A percentile compares a stretch with the other conserved stretches of the same genome.
Conservation (phyloP, 2,113 vertebrate genomes). For the Pteropus alecto region DNA sequence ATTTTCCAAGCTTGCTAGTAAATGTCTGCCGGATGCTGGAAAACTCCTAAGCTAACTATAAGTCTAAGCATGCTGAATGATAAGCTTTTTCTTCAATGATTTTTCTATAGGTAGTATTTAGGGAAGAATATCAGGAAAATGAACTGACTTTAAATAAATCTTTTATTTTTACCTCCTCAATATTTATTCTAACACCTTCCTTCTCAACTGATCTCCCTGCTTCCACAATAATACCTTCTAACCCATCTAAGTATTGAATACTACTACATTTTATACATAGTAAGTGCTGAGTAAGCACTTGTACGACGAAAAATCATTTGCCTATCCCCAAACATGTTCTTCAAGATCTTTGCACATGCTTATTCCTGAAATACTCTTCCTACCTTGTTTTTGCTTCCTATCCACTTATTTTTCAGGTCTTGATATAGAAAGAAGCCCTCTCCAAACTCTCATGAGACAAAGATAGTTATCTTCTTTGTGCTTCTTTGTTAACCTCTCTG, state of each 20-base stretch:
- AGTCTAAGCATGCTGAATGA: background rate
- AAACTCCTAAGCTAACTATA: background rate
- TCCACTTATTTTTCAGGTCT: background rate
- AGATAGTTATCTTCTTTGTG: background rate
- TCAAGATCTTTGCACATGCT: background rate
- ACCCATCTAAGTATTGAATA: background rate
- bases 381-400: background rate
- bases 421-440: background rate
- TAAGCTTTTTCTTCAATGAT: background rate
- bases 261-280: background rate
- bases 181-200: background rate
- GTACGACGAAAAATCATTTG: background rate
- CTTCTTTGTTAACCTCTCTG: background rate
- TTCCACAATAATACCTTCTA: background rate
- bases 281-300: background rate
- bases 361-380: background rate
- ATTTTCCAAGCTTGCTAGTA: background rate
- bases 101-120: background rate
- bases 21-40: background rate
- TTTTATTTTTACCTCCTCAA: background rate
- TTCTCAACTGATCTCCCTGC: background rate
- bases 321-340: background rate
- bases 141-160: background rate
- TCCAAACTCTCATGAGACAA: background rate
- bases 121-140: background rate